phyloP scores from a whole-genome alignment of 2,113 vertebrate species.

The Thamnophis sirtalis region DNA sequence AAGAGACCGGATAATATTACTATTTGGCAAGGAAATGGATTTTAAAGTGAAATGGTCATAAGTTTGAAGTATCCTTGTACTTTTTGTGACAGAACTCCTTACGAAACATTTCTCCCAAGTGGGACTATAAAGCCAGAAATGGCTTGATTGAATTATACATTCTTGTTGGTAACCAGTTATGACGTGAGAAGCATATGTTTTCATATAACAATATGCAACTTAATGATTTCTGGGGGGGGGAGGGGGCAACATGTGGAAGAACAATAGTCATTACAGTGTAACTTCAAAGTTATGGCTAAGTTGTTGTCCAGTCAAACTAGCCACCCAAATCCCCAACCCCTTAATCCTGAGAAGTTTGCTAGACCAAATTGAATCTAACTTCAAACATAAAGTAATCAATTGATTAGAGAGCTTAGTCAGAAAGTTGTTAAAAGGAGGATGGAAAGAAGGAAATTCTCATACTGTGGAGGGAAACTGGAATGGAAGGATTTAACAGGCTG shows the following conservation, averaged over 20 bases:
- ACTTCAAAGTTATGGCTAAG: background rate
- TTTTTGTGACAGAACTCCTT: background rate
- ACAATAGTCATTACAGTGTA: background rate
- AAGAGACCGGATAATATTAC: background rate
- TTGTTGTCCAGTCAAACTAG: background rate
- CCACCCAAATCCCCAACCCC: background rate
- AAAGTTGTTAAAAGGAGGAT: background rate
- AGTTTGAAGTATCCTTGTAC: background rate
- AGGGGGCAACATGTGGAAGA: background rate
- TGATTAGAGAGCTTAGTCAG: background rate
- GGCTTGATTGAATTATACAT: background rate
- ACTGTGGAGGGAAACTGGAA: background rate
- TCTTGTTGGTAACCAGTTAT: background rate
- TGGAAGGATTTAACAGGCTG: background rate
- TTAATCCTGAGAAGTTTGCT: background rate
- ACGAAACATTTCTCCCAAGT: background rate
- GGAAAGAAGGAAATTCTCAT: background rate
- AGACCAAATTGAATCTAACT: background rate
- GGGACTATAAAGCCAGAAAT: too few species aligned
- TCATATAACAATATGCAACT: background rate
- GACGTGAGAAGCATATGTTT: background rate
- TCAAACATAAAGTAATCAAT: background rate
- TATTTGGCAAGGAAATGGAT: background rate
- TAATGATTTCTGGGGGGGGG: background rate
- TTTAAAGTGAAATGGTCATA: background rate